phyloP scores from a whole-genome alignment of 1,140 invertebrate species.

The Dreissena rostriformis region DNA sequence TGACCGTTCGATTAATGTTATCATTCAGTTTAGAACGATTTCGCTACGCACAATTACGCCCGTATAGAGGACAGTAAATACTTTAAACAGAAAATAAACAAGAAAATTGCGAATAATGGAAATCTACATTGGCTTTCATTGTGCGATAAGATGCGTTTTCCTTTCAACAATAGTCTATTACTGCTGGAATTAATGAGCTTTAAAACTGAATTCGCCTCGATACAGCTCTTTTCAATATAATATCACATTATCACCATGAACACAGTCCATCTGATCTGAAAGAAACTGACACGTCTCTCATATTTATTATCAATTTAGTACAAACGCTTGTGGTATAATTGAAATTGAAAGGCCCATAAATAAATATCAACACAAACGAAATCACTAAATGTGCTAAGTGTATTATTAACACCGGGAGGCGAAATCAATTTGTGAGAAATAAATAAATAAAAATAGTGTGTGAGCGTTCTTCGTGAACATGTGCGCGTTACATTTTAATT shows the following conservation, averaged over 20 bases:
- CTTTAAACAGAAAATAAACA: conserved; percentile 49
- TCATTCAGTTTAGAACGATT: conserved; percentile 27
- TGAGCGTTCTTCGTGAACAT: not conserved
- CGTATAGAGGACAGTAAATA: conserved; percentile 43
- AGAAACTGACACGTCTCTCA: conserved; percentile 25
- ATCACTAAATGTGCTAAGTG: conserved; percentile 50
- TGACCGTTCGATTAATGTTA: conserved; percentile 32
- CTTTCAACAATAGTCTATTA: conserved; percentile 45
- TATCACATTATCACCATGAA: conserved; percentile 43
- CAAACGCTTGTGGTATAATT: conserved; percentile 37
- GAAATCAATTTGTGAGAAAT: conserved; percentile 31
- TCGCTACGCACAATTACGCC: conserved; percentile 34
- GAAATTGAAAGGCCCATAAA: conserved; percentile 35
- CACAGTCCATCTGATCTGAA: conserved; percentile 17
- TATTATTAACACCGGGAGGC: conserved; percentile 19
- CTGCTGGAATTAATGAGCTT: conserved; percentile 18
- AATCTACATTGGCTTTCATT: conserved; percentile 37
- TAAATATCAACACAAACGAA: conserved; percentile 42
- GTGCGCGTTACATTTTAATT: not conserved
- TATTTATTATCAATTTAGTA: conserved; percentile 47
- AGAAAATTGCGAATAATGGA: conserved; percentile 49
- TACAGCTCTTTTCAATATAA: conserved; percentile 27
- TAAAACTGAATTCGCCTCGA: conserved; percentile 28
- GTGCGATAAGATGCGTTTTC: conserved; percentile 41
- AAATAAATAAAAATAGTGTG: conserved; percentile 8